Conservation (phyloP, 2,113 vertebrate species). For the Archilochus colubris region DNA sequence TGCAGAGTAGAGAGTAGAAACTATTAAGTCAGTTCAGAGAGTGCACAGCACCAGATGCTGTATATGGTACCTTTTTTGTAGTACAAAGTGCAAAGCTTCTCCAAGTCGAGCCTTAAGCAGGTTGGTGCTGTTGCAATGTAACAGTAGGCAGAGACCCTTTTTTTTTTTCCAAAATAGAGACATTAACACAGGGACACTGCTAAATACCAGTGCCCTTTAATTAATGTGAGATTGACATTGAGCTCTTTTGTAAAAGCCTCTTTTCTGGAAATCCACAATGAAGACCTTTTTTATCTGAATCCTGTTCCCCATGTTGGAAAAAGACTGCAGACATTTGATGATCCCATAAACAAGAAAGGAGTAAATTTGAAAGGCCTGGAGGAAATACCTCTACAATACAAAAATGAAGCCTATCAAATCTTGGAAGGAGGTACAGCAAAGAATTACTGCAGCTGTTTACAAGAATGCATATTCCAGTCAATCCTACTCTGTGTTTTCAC, state of each 20-base stretch:
- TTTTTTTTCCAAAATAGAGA: not conserved
- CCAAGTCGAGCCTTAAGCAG: not conserved
- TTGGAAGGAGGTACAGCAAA: conserved; percentile 84
- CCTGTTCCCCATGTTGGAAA: conserved; percentile 79
- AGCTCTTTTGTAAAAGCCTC: conserved; percentile 81
- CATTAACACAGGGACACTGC: not conserved
- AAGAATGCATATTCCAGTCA: conserved; percentile 89
- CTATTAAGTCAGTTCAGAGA: not conserved
- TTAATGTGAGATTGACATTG: conserved; percentile 72
- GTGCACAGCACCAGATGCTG: not conserved
- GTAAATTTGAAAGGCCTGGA: conserved; percentile 88
- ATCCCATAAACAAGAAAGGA: conserved; percentile 86
- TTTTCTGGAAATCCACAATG: conserved; percentile 88
- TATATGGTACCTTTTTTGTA: not conserved
- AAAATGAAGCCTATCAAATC: conserved; percentile 88
- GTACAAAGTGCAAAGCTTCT: not conserved
- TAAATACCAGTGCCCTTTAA: not conserved
- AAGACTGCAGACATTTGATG: conserved; percentile 86
- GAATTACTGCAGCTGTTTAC: conserved; percentile 83
- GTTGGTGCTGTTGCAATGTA: not conserved
- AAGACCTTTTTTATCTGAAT: conserved; percentile 88
- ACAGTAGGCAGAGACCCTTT: not conserved
- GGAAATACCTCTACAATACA: conserved; percentile 88
- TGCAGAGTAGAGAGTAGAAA: not conserved
- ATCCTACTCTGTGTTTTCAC: conserved; percentile 86